These are phyloP conservation scores for Rhagium mordax DNA, from an alignment of 2,888 invertebrate species.

Conservation along the genomic window DNA sequence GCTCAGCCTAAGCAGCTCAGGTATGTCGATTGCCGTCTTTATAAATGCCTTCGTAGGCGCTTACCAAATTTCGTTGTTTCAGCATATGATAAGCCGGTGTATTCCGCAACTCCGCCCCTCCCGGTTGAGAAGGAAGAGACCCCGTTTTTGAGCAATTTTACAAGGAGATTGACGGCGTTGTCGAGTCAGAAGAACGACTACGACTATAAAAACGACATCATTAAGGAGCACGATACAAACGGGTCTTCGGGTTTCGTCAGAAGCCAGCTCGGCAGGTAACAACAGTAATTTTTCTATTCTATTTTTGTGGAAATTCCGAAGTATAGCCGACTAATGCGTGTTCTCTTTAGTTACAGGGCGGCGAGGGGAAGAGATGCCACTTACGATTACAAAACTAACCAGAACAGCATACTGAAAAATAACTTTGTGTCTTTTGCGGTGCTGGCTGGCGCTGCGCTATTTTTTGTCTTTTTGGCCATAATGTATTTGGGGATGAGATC, in stretches of 20 bases:
- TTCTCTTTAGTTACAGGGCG: slow-evolving; percentile 53
- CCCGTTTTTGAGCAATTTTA: slow-evolving; percentile 82
- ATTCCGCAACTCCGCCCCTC: slow-evolving; percentile 43
- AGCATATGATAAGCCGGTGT: slow-evolving; percentile 59
- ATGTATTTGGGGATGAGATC: slow-evolving; percentile 79
- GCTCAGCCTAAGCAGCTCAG: slow-evolving; percentile 72
- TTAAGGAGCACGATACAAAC: slow-evolving; percentile 68
- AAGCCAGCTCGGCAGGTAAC: slow-evolving; percentile 56
- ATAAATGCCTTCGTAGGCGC: too few species aligned
- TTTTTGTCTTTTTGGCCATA: slow-evolving; percentile 78
- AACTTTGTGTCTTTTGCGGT: slow-evolving; percentile 78
- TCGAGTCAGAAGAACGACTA: slow-evolving; percentile 58
- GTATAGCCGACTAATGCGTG: too few species aligned
- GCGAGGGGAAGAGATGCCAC: slow-evolving; percentile 59
- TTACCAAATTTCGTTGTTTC: slow-evolving; percentile 29
- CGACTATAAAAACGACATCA: slow-evolving; percentile 63
- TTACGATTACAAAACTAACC: slow-evolving; percentile 61
- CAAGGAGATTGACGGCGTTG: slow-evolving; percentile 73
- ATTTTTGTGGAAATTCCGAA: too few species aligned
- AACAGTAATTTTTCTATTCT: neutral
- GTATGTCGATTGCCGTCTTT: slow-evolving; percentile 41
- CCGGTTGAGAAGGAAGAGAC: slow-evolving; percentile 72
- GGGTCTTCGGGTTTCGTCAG: slow-evolving; percentile 55
- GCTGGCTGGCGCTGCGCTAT: slow-evolving; percentile 75
- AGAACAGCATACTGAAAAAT: slow-evolving; percentile 74